A percentile compares a stretch with the other conserved stretches of the same genome.
phyloP scores from a whole-genome alignment of 2,888 invertebrate genomes.

The Embidobia sp. region DNA sequence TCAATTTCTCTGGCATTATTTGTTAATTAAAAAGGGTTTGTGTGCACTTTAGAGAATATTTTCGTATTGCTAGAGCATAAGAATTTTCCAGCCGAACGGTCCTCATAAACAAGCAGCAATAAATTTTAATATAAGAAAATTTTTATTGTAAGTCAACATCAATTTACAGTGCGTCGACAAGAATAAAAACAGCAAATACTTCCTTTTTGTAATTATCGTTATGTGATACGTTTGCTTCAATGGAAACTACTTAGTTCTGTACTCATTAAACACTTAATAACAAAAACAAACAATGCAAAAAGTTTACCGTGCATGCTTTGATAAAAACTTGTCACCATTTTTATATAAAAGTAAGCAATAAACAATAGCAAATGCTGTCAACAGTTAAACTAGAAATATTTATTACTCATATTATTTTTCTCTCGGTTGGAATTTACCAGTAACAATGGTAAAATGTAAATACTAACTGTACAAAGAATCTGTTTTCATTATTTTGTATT shows the following conservation, averaged over 20 bases:
- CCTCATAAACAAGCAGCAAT: too few species aligned
- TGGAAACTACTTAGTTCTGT: slow-evolving; percentile 2
- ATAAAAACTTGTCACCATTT: slow-evolving; percentile 15
- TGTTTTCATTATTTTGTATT: too few species aligned
- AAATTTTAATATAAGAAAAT: too few species aligned
- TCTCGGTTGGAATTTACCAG: too few species aligned
- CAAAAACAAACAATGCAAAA: background rate
- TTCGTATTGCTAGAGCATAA: too few species aligned
- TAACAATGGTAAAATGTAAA: too few species aligned
- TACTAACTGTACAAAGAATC: too few species aligned
- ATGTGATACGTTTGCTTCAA: slow-evolving; percentile 1
- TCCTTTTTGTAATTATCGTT: background rate
- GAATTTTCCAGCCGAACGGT: too few species aligned
- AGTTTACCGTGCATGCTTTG: background rate
- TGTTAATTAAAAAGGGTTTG: slow-evolving; percentile 2
- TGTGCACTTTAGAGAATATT: background rate
- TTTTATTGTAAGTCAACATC: slow-evolving; percentile 15
- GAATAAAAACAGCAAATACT: background rate
- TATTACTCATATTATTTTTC: slow-evolving; percentile 10
- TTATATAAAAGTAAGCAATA: slow-evolving; percentile 2
- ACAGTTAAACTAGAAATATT: slow-evolving; percentile 10
- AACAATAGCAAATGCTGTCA: slow-evolving; percentile 14
- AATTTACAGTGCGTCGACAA: background rate
- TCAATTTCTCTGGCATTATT: background rate
- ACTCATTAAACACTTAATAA: slow-evolving; percentile 6